Percentiles rank a stretch among this genome's conserved stretches.
These are phyloP conservation scores for Corvus moneduloides DNA, from an alignment of 2,113 vertebrate species.

Conservation along the genomic window DNA sequence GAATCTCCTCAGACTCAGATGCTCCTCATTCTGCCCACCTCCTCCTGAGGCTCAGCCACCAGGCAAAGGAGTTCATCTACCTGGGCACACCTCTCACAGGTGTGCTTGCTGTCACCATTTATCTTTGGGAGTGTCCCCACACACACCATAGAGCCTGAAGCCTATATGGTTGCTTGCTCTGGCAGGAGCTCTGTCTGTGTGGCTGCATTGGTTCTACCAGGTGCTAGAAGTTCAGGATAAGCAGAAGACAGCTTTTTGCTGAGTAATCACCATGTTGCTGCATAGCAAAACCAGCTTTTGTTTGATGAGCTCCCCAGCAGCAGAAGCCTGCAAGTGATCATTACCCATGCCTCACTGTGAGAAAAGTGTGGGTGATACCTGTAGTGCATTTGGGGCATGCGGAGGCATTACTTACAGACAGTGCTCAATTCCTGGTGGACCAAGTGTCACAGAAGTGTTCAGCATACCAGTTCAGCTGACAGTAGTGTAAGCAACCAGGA, in stretches of 20 bases:
- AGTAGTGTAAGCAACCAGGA: not conserved
- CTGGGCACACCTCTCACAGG: not conserved
- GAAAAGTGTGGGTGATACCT: not conserved
- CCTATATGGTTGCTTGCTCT: not conserved
- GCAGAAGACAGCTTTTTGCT: not conserved
- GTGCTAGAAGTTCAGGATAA: not conserved
- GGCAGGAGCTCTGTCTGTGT: not conserved
- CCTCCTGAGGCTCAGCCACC: not conserved
- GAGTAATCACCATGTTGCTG: not conserved
- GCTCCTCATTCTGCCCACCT: not conserved
- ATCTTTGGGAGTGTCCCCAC: not conserved
- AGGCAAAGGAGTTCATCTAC: not conserved
- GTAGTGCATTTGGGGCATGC: not conserved
- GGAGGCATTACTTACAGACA: not conserved
- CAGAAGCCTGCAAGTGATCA: not conserved
- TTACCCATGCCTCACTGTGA: not conserved
- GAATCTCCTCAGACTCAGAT: not conserved
- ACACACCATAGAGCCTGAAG: not conserved
- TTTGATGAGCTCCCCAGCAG: not conserved
- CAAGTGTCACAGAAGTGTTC: not conserved
- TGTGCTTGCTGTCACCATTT: not conserved
- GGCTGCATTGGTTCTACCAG: not conserved
- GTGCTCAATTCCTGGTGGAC: not conserved
- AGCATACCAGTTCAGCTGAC: not conserved
- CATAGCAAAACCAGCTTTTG: not conserved